Evolutionary conservation across 2,888 invertebrate genomes (phyloP).

Genomic region (Rhorus exstirpatorius): DNA sequence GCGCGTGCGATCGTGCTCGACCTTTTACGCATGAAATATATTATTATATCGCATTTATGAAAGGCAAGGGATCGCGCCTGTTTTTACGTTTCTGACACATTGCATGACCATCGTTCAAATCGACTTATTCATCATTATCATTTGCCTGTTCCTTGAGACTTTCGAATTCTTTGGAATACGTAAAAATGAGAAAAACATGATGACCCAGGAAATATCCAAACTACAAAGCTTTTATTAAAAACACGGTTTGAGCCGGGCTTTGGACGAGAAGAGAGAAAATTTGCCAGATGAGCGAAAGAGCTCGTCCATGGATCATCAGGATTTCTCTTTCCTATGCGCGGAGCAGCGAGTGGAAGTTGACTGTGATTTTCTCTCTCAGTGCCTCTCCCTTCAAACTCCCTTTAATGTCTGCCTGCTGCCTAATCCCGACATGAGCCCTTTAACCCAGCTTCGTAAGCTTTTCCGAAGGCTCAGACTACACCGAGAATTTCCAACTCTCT

Average conservation of each 20-base stretch:
- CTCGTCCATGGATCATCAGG: conserved; percentile 53
- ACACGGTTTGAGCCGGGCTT: conserved; percentile 31
- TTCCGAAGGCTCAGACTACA: conserved; percentile 67
- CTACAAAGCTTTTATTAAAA: conserved; percentile 29
- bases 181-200: conserved; percentile 1
- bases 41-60: no score
- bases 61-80: no score
- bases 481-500: conserved; percentile 53
- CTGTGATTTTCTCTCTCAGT: conserved; percentile 4
- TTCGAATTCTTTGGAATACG: not conserved
- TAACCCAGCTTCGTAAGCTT: conserved; percentile 70
- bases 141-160: not conserved
- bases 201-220: not conserved
- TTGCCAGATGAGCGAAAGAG: conserved; percentile 63
- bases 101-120: no score
- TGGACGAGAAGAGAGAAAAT: conserved; percentile 43
- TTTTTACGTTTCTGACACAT: no score
- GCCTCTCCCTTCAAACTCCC: conserved; percentile 19
- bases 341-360: conserved; percentile 39
- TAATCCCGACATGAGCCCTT: conserved; percentile 72
- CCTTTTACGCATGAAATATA: no score
- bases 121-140: not conserved
- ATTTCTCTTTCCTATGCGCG: conserved; percentile 36
- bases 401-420: conserved; percentile 46
- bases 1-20: no score